These are phyloP conservation scores for Hirtodrosophila trivittata DNA, from an alignment of 2,888 invertebrate species.

Conservation along the genomic window DNA sequence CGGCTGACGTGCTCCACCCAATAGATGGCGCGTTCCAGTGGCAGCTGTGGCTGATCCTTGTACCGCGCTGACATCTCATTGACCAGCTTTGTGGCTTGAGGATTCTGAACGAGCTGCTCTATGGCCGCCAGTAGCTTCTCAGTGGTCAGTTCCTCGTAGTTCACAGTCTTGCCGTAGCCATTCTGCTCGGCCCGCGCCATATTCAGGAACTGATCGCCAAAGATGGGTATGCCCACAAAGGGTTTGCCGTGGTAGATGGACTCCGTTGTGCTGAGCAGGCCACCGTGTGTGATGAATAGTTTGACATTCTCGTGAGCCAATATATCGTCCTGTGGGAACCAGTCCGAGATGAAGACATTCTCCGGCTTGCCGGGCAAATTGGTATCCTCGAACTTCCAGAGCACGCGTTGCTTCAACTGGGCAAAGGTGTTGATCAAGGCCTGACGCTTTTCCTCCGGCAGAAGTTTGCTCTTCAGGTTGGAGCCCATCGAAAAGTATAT, in stretches of 20 bases:
- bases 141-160: constrained; percentile 78
- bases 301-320: constrained; percentile 84
- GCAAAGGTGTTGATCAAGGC: constrained; percentile 71
- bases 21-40: constrained; percentile 80
- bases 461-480: constrained; percentile 73
- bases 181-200: constrained; percentile 83
- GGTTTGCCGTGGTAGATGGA: constrained; percentile 84
- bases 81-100: constrained; percentile 56
- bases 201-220: constrained; percentile 85
- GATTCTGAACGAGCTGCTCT: constrained; percentile 54
- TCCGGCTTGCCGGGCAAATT: constrained; percentile 74
- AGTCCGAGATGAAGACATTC: constrained; percentile 82
- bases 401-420: constrained; percentile 81
- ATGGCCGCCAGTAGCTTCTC: constrained; percentile 74
- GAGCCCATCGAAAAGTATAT: constrained; percentile 85
- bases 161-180: constrained; percentile 83
- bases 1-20: constrained; percentile 82
- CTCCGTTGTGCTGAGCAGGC: constrained; percentile 85
- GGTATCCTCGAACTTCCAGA: constrained; percentile 84
- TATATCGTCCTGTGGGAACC: constrained; percentile 84
- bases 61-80: constrained; percentile 72
- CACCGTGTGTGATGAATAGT: constrained; percentile 85
- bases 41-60: constrained; percentile 78
- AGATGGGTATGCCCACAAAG: constrained; percentile 85
- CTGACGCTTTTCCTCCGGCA: constrained; percentile 71